Evolutionary conservation across 2,113 vertebrate genomes (phyloP).

Genomic region (Paedocypris sp.): DNA sequence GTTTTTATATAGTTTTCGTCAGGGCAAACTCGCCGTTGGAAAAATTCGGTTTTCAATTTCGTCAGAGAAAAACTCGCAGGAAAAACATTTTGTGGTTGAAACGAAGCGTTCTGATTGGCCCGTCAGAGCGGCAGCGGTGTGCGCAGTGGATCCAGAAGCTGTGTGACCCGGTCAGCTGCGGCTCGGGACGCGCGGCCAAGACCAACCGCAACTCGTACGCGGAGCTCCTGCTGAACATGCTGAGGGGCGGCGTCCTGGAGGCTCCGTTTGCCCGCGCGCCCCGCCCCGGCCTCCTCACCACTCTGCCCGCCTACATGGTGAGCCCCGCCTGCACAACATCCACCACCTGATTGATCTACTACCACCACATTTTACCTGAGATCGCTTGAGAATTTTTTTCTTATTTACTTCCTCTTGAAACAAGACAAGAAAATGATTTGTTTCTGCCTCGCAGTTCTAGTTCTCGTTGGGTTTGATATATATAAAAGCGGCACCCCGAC

Average conservation of each 20-base stretch:
- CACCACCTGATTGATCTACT: too few relatives aligned
- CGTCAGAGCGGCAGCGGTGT: conserved; percentile 74
- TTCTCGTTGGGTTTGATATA: too few relatives aligned
- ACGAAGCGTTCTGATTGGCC: not conserved
- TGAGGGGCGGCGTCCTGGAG: conserved; percentile 71
- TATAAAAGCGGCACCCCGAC: too few relatives aligned
- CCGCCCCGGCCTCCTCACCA: conserved; percentile 69
- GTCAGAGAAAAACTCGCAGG: not conserved
- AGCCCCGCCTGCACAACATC: too few relatives aligned
- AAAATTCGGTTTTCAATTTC: too few relatives aligned
- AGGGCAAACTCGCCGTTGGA: too few relatives aligned
- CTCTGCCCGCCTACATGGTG: conserved; percentile 84
- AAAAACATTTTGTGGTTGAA: not conserved
- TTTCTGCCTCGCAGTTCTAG: too few relatives aligned
- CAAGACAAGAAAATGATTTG: too few relatives aligned
- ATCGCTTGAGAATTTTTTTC: too few relatives aligned
- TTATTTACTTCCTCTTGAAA: too few relatives aligned
- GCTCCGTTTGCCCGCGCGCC: conserved; percentile 76
- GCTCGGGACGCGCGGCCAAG: conserved; percentile 61
- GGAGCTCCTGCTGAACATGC: conserved; percentile 81
- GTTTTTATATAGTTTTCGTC: too few relatives aligned
- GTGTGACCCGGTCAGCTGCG: conserved; percentile 68
- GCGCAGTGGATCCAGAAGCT: conserved; percentile 90
- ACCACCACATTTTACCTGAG: too few relatives aligned
- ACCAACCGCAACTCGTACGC: conserved; percentile 82